These are phyloP conservation scores for Antheraea pernyi DNA, from an alignment of 1,140 invertebrate species.

Conservation along the genomic window DNA sequence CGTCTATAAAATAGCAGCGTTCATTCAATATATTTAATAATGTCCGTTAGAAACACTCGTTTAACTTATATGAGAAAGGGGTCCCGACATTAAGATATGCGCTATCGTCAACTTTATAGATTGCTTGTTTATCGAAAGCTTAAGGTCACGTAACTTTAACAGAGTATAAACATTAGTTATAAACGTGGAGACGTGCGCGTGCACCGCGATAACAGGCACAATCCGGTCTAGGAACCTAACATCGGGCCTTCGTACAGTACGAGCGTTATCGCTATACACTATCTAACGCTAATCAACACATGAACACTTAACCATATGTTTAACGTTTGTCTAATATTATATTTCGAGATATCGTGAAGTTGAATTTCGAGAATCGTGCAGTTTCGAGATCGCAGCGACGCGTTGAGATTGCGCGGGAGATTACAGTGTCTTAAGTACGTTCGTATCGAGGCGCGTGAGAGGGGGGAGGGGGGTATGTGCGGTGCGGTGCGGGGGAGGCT, in stretches of 20 bases:
- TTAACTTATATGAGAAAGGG: conserved; percentile 30
- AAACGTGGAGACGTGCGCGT: conserved; percentile 19
- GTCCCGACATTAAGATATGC: conserved; percentile 33
- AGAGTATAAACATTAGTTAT: conserved; percentile 21
- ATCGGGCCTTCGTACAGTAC: conserved; percentile 41
- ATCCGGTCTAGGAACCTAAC: conserved; percentile 48
- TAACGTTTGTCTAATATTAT: conserved; percentile 43
- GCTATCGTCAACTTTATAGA: conserved; percentile 31
- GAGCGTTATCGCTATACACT: conserved; percentile 60
- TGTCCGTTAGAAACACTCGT: conserved; percentile 19
- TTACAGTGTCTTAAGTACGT: conserved; percentile 43
- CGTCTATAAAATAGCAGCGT: conserved; percentile 49
- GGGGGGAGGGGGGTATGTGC: not conserved
- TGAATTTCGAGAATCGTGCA: conserved; percentile 30
- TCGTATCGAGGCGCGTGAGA: conserved; percentile 28
- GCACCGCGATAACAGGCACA: conserved; percentile 46
- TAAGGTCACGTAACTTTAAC: not conserved
- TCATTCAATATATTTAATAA: conserved; percentile 19
- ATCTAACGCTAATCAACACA: conserved; percentile 56
- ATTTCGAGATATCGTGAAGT: conserved; percentile 33
- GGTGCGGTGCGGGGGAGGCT: conserved; percentile 40
- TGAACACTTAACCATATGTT: conserved; percentile 60
- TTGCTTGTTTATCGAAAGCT: conserved; percentile 25
- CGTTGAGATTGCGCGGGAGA: conserved; percentile 29
- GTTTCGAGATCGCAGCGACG: conserved; percentile 17